A percentile compares a stretch with the other conserved stretches of the same genome.
Evolutionary conservation across 2,797 vertebrate species (phyloP).

Genomic region (Nothura maculosa): DNA sequence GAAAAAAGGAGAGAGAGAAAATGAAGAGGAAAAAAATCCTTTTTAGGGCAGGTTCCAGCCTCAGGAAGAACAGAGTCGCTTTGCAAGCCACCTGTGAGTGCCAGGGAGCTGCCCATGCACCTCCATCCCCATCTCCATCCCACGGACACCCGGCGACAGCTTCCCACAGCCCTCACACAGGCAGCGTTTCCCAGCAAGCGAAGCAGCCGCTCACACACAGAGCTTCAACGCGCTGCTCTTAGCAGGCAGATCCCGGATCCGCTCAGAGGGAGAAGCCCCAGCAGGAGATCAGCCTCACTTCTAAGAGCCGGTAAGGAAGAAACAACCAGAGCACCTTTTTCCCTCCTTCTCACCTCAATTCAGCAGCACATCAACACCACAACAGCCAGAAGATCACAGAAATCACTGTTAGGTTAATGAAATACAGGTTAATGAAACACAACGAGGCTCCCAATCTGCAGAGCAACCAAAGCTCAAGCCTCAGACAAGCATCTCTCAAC

Average conservation of each 20-base stretch:
- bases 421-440: not conserved
- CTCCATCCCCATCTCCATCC: rapidly evolving
- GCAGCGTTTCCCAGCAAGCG: not conserved
- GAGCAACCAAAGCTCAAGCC: not conserved
- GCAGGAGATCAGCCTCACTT: not conserved
- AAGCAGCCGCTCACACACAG: not conserved
- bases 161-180: not conserved
- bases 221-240: not conserved
- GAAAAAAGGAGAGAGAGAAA: not conserved
- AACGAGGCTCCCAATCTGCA: not conserved
- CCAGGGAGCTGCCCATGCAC: rapidly evolving
- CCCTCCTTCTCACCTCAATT: not conserved
- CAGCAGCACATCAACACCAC: not conserved
- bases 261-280: not conserved
- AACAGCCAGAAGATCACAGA: rapidly evolving
- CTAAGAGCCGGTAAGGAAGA: not conserved
- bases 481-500: not conserved
- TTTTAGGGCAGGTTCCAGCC: not conserved
- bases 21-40: not conserved
- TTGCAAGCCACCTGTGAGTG: not conserved
- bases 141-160: not conserved
- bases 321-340: not conserved
- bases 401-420: not conserved
- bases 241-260: not conserved
- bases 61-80: rapidly evolving